Evolutionary conservation across 2,888 invertebrate genomes (phyloP).

Genomic region (Hipparchia semele): DNA sequence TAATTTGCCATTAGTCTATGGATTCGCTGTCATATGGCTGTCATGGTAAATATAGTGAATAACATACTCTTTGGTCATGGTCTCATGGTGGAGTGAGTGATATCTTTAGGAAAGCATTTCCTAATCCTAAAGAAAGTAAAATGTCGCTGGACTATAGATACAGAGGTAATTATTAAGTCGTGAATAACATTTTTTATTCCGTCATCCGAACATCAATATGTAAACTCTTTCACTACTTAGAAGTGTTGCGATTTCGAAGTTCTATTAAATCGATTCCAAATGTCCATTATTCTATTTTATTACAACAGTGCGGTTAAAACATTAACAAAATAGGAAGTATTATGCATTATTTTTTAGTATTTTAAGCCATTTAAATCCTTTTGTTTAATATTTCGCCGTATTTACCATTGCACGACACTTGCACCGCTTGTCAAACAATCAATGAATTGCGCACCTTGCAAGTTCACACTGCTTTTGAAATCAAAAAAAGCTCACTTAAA

Average conservation of each 20-base stretch:
- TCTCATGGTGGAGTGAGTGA: background rate
- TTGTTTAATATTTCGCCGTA: background rate
- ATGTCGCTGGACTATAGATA: background rate
- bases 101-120: background rate
- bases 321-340: background rate
- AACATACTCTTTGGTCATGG: slow-evolving; percentile 1
- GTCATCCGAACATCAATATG: background rate
- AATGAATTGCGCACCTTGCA: slow-evolving; percentile 9
- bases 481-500: background rate
- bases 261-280: background rate
- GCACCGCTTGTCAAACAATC: slow-evolving; percentile 4
- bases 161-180: background rate
- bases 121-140: background rate
- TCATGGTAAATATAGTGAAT: too few relatives aligned
- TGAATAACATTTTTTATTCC: too few relatives aligned
- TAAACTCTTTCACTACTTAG: background rate
- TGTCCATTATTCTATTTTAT: background rate
- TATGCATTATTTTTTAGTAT: background rate
- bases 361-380: background rate
- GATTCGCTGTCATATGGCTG: too few relatives aligned
- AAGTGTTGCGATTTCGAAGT: background rate
- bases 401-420: background rate
- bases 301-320: background rate
- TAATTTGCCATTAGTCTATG: too few relatives aligned
- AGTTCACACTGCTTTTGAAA: background rate